These are phyloP conservation scores for Zapus hudsonius DNA, from an alignment of 2,113 vertebrate species.

Conservation along the genomic window DNA sequence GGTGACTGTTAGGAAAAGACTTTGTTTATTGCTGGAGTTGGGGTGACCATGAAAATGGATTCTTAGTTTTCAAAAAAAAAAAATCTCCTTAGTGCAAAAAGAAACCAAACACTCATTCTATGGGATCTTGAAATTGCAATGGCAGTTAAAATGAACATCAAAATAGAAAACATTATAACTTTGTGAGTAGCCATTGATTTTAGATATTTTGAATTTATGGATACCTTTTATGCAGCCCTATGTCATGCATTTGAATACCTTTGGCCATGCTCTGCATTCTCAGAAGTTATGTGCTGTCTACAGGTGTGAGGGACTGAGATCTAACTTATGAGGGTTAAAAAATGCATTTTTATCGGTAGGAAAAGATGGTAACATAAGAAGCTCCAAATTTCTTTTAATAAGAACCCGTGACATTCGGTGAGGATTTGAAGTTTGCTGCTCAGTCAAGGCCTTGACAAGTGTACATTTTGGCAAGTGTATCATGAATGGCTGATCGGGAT, in stretches of 20 bases:
- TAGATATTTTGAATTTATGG: conserved; percentile 47
- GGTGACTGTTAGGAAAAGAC: conserved; percentile 36
- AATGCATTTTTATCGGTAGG: neutral
- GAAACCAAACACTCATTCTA: conserved; percentile 11
- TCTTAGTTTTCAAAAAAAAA: conserved; percentile 63
- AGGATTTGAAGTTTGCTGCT: neutral
- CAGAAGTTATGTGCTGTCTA: neutral
- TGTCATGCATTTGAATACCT: neutral
- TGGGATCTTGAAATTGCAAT: conserved; percentile 23
- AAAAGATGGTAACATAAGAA: neutral
- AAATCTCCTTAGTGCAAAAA: conserved; percentile 23
- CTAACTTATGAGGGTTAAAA: neutral
- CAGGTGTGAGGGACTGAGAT: neutral
- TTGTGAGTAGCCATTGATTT: conserved; percentile 43
- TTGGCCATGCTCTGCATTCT: neutral
- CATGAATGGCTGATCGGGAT: conserved; percentile 40
- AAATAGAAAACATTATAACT: conserved; percentile 33
- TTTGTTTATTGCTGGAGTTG: conserved; percentile 42
- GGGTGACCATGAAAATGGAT: neutral
- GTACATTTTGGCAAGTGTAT: neutral
- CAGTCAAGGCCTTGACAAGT: neutral
- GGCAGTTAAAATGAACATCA: conserved; percentile 49
- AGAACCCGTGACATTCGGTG: conserved; percentile 4
- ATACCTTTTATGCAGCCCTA: neutral
- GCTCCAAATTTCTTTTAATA: neutral